These are phyloP conservation scores for Phortica magna DNA, from an alignment of 2,888 invertebrate species.

Conservation along the genomic window DNA sequence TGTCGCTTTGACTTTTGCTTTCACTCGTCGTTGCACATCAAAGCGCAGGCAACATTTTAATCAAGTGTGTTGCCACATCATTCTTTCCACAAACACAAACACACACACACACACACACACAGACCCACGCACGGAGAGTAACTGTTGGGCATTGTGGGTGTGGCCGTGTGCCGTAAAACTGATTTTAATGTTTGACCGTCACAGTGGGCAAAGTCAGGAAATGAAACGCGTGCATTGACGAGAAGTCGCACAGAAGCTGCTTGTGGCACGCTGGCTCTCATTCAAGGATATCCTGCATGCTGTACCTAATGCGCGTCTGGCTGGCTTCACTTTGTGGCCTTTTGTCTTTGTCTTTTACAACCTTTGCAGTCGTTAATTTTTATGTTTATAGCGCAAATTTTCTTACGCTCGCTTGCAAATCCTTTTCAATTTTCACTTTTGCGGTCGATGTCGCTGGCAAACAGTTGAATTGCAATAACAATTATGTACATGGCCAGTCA, in stretches of 20 bases:
- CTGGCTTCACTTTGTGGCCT: background rate
- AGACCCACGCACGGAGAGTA: too few relatives aligned
- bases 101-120: too few relatives aligned
- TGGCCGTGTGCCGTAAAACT: constrained; percentile 62
- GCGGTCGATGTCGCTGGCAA: constrained; percentile 53
- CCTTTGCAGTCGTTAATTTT: constrained; percentile 74
- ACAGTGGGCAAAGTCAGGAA: constrained; percentile 38
- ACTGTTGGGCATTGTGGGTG: constrained; percentile 50
- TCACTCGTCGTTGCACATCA: constrained; percentile 26
- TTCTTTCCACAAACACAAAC: background rate
- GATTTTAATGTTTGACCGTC: constrained; percentile 70
- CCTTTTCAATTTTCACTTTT: constrained; percentile 34
- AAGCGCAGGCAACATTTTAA: constrained; percentile 30
- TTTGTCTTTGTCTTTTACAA: constrained; percentile 69
- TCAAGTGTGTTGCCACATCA: constrained; percentile 11
- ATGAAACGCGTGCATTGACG: background rate
- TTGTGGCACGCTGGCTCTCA: constrained; percentile 6
- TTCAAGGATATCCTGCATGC: constrained; percentile 6
- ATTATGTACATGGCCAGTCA: constrained; percentile 65
- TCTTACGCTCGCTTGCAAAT: constrained; percentile 45
- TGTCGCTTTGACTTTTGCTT: constrained; percentile 20
- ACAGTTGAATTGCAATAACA: constrained; percentile 56
- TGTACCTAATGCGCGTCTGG: background rate
- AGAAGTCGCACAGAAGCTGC: background rate
- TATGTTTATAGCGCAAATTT: constrained; percentile 73